These are phyloP conservation scores for Eilema griseolum DNA, from an alignment of 2,888 invertebrate species.

Conservation along the genomic window DNA sequence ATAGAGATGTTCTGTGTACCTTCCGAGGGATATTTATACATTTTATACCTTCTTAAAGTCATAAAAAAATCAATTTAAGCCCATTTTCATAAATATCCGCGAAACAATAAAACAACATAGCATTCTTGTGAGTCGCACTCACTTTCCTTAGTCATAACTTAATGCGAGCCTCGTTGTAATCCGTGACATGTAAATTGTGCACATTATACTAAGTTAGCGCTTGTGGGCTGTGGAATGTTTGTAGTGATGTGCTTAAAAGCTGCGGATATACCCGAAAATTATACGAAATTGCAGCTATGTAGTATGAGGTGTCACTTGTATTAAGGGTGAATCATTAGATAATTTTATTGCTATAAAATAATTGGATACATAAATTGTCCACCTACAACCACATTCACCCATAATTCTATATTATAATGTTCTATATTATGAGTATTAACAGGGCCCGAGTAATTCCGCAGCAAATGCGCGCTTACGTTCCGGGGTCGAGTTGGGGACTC, in stretches of 20 bases:
- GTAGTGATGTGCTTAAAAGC: slow-evolving; percentile 25
- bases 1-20: background rate
- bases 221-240: slow-evolving; percentile 23
- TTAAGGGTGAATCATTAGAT: too few relatives aligned
- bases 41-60: background rate
- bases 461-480: too few relatives aligned
- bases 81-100: background rate
- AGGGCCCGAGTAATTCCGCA: background rate
- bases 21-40: background rate
- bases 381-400: too few relatives aligned
- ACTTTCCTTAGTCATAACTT: slow-evolving; percentile 25
- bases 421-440: too few relatives aligned
- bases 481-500: too few relatives aligned
- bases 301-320: background rate
- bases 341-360: too few relatives aligned
- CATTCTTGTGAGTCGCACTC: slow-evolving; percentile 7
- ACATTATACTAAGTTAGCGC: slow-evolving; percentile 39
- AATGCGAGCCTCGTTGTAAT: slow-evolving; percentile 25
- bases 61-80: slow-evolving; percentile 3
- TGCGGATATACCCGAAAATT: slow-evolving; percentile 21
- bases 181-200: slow-evolving; percentile 47
- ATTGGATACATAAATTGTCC: too few relatives aligned
- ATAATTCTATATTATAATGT: too few relatives aligned
- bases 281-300: background rate
- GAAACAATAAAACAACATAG: slow-evolving; percentile 8